A percentile compares a stretch with the other conserved stretches of the same genome.
phyloP scores from a whole-genome alignment of 92 coral and sea anemone genomes.

The Parazoanthus darwini region DNA sequence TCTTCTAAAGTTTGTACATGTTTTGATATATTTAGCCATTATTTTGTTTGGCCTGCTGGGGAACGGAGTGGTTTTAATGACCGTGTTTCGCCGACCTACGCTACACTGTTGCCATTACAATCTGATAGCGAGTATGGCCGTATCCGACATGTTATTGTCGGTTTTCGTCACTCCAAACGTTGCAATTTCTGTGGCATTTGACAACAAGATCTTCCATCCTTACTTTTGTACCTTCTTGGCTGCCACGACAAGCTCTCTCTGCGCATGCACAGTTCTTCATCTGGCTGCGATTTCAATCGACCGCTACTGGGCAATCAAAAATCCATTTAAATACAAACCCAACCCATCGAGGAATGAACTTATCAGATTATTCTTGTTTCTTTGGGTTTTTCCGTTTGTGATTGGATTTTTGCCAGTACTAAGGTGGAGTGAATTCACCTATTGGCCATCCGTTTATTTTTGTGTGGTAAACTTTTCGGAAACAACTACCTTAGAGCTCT shows the following conservation, averaged over 20 bases:
- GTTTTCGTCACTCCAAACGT: background rate
- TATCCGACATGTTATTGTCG: background rate
- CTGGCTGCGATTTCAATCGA: slow-evolving; percentile 6
- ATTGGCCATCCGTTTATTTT: background rate
- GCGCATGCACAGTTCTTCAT: background rate
- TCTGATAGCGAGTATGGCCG: slow-evolving; percentile 1
- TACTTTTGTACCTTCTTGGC: background rate
- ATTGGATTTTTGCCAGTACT: background rate
- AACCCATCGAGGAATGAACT: background rate
- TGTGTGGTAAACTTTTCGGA: background rate
- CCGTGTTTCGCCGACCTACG: background rate
- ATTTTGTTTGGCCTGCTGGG: background rate
- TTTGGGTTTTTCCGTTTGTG: background rate
- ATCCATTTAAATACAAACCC: background rate
- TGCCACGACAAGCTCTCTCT: background rate
- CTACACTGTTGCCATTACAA: background rate
- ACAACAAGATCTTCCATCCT: background rate
- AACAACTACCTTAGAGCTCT: background rate
- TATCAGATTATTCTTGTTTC: background rate
- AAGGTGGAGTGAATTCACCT: background rate
- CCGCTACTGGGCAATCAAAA: background rate
- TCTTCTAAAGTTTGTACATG: background rate
- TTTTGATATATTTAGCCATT: background rate
- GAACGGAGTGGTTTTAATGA: background rate
- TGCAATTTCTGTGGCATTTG: background rate